Evolutionary conservation across 2,113 vertebrate species (phyloP).

Genomic region (Dicrurus megarhynchus): DNA sequence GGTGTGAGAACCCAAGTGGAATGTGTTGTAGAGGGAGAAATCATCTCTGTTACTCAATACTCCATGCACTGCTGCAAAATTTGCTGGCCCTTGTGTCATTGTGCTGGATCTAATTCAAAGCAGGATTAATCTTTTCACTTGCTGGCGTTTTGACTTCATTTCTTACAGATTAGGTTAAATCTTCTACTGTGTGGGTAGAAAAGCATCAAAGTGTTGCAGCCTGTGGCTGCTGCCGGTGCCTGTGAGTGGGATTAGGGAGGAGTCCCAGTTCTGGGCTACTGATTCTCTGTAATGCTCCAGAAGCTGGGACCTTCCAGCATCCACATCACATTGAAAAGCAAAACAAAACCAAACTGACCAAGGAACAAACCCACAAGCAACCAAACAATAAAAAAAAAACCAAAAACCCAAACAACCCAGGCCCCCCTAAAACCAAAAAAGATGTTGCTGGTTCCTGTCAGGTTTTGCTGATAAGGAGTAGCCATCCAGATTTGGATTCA

Average conservation of each 20-base stretch:
- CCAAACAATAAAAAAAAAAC: accelerated
- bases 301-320: not conserved
- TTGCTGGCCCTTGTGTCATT: not conserved
- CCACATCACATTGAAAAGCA: not conserved
- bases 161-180: not conserved
- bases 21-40: not conserved
- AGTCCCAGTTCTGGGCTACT: not conserved
- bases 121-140: not conserved
- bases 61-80: not conserved
- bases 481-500: not conserved
- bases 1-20: not conserved
- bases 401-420: not conserved
- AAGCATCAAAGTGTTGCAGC: not conserved
- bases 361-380: not conserved
- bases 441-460: not conserved
- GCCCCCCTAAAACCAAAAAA: not conserved
- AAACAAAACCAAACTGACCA: not conserved
- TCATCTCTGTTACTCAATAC: not conserved
- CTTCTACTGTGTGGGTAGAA: not conserved
- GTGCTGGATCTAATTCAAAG: not conserved
- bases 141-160: not conserved
- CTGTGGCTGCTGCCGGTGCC: not conserved
- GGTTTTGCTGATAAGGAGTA: not conserved
- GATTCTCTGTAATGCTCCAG: not conserved
- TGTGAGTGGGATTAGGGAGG: not conserved